Conservation (phyloP, 1,140 invertebrate species). For the Triops cancriformis region DNA sequence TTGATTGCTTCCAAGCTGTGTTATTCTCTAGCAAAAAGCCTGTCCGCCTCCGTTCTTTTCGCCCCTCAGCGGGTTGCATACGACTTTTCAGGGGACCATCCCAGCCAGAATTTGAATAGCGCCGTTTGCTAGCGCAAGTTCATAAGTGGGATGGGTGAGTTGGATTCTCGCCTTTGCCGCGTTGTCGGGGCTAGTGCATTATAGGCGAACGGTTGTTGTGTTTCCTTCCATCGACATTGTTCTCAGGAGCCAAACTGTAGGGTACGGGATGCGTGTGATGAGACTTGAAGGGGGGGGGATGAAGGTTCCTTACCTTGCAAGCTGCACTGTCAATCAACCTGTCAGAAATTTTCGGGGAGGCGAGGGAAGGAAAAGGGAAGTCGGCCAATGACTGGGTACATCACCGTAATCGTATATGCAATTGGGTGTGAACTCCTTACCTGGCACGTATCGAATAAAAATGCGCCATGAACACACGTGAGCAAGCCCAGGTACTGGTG, state of each 20-base stretch:
- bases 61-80: not conserved
- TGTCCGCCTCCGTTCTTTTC: not conserved
- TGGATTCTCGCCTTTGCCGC: not conserved
- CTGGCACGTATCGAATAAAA: not conserved
- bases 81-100: not conserved
- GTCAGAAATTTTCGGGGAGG: not conserved
- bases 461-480: not conserved
- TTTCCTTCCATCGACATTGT: not conserved
- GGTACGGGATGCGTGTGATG: not conserved
- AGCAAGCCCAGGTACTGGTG: too few species aligned
- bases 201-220: not conserved
- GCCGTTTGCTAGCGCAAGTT: not conserved
- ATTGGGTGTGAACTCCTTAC: not conserved
- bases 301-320: not conserved
- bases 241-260: not conserved
- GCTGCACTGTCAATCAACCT: conserved; percentile 9
- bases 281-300: not conserved
- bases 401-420: not conserved
- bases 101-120: not conserved
- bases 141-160: not conserved
- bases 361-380: not conserved
- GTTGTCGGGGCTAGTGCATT: not conserved
- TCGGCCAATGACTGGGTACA: not conserved
- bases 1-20: conserved; percentile 1
- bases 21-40: not conserved